A percentile compares a stretch with the other conserved stretches of the same genome.
Evolutionary conservation across 92 coral and sea anemone genomes (phyloP).

Genomic region (Actinostola sp.): DNA sequence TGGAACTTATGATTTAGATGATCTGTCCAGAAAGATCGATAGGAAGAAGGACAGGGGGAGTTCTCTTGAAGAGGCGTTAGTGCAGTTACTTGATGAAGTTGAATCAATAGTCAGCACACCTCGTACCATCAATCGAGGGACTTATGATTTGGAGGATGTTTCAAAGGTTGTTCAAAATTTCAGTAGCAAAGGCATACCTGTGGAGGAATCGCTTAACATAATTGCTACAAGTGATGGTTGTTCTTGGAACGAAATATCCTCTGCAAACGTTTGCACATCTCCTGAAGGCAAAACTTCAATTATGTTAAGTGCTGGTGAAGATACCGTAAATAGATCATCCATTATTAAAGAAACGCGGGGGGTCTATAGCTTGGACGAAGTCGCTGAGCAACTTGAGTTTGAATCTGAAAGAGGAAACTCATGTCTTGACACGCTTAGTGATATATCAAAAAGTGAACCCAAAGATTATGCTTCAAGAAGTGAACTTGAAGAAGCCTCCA

Average conservation of each 20-base stretch:
- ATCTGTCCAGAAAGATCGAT: slow-evolving; percentile 53
- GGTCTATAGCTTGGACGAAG: slow-evolving; percentile 79
- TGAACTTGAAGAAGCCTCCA: not conserved
- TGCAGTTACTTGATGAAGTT: slow-evolving; percentile 59
- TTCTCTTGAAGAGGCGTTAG: slow-evolving; percentile 74
- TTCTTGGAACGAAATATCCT: not conserved
- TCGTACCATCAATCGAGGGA: slow-evolving; percentile 55
- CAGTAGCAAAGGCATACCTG: slow-evolving; percentile 55
- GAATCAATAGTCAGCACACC: slow-evolving; percentile 26
- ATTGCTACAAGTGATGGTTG: not conserved
- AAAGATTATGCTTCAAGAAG: not conserved
- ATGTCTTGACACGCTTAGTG: slow-evolving; percentile 61
- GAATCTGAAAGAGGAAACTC: slow-evolving; percentile 61
- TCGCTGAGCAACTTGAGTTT: slow-evolving; percentile 57
- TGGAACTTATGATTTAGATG: slow-evolving; percentile 52
- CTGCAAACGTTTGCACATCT: too few species aligned
- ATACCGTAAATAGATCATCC: not conserved
- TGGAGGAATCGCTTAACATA: slow-evolving; percentile 53
- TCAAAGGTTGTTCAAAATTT: slow-evolving; percentile 58
- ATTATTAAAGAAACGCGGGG: slow-evolving; percentile 48
- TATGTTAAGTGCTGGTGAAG: not conserved
- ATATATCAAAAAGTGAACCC: slow-evolving; percentile 32
- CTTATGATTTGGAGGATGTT: slow-evolving; percentile 80
- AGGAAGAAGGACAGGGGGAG: slow-evolving; percentile 53
- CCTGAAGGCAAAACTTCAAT: not conserved